A percentile compares a stretch with the other conserved stretches of the same genome.
Evolutionary conservation across 2,888 invertebrate species (phyloP).

Genomic region (Caenorhabditis sulstoni): DNA sequence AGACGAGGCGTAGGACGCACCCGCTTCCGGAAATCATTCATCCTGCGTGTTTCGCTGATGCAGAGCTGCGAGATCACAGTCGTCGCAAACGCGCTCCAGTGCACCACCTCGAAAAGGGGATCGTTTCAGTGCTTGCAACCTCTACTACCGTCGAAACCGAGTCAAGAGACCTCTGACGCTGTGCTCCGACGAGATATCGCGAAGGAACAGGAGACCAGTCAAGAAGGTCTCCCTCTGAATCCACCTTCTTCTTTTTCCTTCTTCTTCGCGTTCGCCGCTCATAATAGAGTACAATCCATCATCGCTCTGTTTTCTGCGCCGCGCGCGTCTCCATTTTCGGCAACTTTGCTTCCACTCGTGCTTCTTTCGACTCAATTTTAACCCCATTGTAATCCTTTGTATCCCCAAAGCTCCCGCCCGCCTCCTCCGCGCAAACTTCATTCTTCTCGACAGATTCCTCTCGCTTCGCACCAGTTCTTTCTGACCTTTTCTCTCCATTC

Average conservation of each 20-base stretch:
- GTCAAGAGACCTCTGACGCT: constrained; percentile 13
- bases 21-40: constrained; percentile 1
- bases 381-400: constrained; percentile 60
- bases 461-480: not conserved
- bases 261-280: constrained; percentile 9
- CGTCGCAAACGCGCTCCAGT: too few relatives aligned
- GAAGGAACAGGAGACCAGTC: constrained; percentile 17
- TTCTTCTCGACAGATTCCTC: constrained; percentile 8
- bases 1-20: not conserved
- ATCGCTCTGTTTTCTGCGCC: constrained; percentile 2
- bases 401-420: constrained; percentile 6
- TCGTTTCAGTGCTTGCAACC: constrained; percentile 44
- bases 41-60: not conserved
- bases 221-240: not conserved
- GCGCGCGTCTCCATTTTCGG: constrained; percentile 28
- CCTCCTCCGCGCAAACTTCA: constrained; percentile 39
- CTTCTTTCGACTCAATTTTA: constrained; percentile 56
- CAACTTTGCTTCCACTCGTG: constrained; percentile 31
- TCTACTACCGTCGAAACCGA: constrained; percentile 43
- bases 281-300: constrained; percentile 42
- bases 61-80: not conserved
- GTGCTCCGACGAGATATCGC: constrained; percentile 2
- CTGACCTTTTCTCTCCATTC: not conserved
- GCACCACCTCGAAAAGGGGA: too few relatives aligned
- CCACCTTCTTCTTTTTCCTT: not conserved